Conservation (phyloP, 23 tunicate genomes). For the Diplosoma virens region DNA sequence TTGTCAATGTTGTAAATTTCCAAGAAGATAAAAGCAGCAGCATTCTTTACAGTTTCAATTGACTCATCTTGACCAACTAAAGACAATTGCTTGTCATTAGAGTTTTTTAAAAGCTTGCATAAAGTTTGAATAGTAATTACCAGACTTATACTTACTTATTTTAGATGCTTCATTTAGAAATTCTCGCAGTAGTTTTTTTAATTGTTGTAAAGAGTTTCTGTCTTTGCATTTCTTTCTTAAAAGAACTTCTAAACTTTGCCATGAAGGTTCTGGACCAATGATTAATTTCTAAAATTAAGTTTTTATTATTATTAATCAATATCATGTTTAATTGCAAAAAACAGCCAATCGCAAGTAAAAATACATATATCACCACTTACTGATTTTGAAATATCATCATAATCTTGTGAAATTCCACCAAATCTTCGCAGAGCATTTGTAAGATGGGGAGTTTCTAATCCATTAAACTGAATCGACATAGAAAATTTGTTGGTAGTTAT, state of each 20-base stretch:
- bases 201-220: not conserved
- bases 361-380: no score
- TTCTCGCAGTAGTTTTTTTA: conserved; percentile 9
- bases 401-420: conserved; percentile 55
- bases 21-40: conserved; percentile 22
- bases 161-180: conserved; percentile 10
- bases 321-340: not conserved
- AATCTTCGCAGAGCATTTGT: conserved; percentile 73
- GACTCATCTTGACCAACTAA: conserved; percentile 53
- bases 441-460: conserved; percentile 67
- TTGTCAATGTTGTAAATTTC: conserved; percentile 24
- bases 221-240: conserved; percentile 23
- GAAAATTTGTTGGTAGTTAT: no score
- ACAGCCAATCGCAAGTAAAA: no score
- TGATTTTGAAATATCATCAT: not conserved
- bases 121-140: not conserved
- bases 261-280: conserved; percentile 2
- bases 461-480: no score
- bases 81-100: no score
- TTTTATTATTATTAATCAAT: not conserved
- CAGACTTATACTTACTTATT: conserved; percentile 24
- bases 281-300: not conserved
- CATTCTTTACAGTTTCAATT: conserved; percentile 12
- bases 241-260: conserved; percentile 36
- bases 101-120: no score